phyloP scores from a whole-genome alignment of 2,888 invertebrate genomes.

The Nemoura dubitans region DNA sequence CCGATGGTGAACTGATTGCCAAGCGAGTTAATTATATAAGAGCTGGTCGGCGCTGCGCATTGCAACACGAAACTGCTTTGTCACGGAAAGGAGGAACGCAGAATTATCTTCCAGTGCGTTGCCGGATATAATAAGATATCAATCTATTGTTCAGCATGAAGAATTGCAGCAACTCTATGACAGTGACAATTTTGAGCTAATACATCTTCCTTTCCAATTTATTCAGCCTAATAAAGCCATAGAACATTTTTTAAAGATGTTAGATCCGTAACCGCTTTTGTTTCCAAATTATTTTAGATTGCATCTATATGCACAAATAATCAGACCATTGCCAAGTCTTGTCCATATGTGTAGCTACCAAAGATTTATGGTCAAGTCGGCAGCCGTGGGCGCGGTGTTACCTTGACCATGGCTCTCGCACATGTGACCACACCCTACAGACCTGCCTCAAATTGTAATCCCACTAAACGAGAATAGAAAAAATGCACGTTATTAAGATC shows the following conservation, averaged over 20 bases:
- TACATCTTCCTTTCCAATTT: no score
- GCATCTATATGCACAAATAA: neutral
- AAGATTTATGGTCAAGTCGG: neutral
- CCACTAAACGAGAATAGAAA: neutral
- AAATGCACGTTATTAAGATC: neutral
- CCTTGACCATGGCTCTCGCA: constrained; percentile 8
- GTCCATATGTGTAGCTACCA: neutral
- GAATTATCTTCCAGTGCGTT: no score
- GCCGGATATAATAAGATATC: neutral
- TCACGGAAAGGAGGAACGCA: neutral
- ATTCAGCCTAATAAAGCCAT: neutral
- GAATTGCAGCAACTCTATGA: no score
- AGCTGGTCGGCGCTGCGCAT: neutral
- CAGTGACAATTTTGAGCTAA: no score
- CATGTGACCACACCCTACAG: constrained; percentile 20
- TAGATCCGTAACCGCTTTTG: neutral
- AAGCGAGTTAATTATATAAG: neutral
- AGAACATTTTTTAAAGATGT: neutral
- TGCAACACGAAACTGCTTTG: neutral
- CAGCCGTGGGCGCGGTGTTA: neutral
- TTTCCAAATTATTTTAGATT: neutral
- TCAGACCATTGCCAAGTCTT: neutral
- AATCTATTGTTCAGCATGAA: no score
- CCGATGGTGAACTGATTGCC: neutral
- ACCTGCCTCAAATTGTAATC: constrained; percentile 19